These are phyloP conservation scores for Andrena marginata DNA, from an alignment of 2,888 invertebrate species.

Conservation along the genomic window DNA sequence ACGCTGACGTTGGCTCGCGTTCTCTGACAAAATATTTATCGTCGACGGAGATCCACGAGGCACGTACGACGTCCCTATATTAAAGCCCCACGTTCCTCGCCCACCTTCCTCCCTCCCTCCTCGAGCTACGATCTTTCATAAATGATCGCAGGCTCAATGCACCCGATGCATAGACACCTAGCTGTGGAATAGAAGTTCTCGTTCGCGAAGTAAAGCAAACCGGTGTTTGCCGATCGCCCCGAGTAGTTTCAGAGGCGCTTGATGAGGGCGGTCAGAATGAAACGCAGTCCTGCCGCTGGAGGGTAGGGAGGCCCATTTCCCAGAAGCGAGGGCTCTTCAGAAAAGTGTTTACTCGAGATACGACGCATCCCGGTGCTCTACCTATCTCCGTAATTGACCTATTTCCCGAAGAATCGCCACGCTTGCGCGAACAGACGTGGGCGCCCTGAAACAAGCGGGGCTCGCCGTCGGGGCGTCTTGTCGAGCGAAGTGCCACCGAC, in stretches of 20 bases:
- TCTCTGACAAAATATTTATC: conserved; percentile 45
- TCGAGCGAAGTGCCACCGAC: not conserved
- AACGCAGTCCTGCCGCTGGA: not conserved
- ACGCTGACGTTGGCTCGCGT: conserved; percentile 12
- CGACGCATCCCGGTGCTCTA: conserved; percentile 27
- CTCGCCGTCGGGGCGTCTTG: not conserved
- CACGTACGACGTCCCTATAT: not conserved
- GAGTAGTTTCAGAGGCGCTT: not conserved
- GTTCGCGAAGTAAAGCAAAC: no score
- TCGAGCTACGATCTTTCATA: no score
- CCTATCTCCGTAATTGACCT: conserved; percentile 63
- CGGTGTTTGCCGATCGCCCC: not conserved
- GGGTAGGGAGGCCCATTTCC: not conserved
- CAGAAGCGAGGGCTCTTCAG: not conserved
- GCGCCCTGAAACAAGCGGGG: conserved; percentile 29
- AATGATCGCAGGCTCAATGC: not conserved
- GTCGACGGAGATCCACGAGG: conserved; percentile 16
- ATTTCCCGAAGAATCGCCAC: conserved; percentile 59
- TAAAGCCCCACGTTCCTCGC: not conserved
- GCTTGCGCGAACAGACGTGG: conserved; percentile 63
- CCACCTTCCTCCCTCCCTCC: no score
- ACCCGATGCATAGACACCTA: no score
- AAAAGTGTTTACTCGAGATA: conserved; percentile 28
- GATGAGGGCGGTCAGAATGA: not conserved
- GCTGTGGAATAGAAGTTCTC: no score